Evolutionary conservation across 2,113 vertebrate species (phyloP).

Genomic region (Hippocampus mohnikei): DNA sequence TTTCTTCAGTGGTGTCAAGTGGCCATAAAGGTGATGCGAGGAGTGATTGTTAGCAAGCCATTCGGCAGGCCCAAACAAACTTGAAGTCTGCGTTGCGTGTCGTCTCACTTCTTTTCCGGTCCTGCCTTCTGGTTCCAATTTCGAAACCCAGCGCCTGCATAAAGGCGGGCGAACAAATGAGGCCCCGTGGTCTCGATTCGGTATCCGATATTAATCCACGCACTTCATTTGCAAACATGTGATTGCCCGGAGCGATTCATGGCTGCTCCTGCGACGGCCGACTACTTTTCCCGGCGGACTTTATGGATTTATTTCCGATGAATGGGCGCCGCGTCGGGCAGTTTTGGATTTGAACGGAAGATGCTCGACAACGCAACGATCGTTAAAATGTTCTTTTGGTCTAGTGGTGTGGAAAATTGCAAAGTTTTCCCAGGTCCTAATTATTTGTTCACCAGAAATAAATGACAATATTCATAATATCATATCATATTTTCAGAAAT

Average conservation of each 20-base stretch:
- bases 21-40: not conserved
- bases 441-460: no score
- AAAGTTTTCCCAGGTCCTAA: not conserved
- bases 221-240: conserved; percentile 43
- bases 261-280: conserved; percentile 13
- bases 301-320: conserved; percentile 27
- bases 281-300: not conserved
- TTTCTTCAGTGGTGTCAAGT: not conserved
- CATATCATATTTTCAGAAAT: no score
- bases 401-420: not conserved
- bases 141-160: not conserved
- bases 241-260: conserved; percentile 27
- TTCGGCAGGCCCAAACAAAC: not conserved
- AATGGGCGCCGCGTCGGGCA: conserved; percentile 10
- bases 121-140: conserved; percentile 15
- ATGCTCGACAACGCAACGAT: not conserved
- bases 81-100: not conserved
- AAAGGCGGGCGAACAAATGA: conserved; percentile 34
- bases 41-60: not conserved
- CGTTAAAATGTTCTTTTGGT: not conserved
- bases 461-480: no score
- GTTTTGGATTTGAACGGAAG: conserved; percentile 2
- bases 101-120: conserved; percentile 38
- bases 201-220: conserved; percentile 47
- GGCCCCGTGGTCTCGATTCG: conserved; percentile 39